Base-by-base conservation (phyloP, 2,888 invertebrate genomes). In the Drosophila paracracens region DNA sequence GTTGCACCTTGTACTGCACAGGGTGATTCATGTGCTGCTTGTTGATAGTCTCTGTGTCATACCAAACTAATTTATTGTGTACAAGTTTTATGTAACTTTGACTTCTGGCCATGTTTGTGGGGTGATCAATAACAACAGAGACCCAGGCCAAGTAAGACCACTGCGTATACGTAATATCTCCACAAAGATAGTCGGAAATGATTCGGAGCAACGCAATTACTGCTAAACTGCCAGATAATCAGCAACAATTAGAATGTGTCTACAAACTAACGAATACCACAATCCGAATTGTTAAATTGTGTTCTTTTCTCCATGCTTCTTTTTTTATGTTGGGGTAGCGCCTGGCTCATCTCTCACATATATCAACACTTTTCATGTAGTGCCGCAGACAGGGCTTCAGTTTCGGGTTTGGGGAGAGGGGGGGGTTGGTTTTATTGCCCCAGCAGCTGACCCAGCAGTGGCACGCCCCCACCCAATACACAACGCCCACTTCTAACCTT, bases 341-440 rank as follows among this genome's bases (percentile, higher is more conserved):
- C 66, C 79, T 70, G 74, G 53, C 50, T 69, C 63, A 76, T 79
- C 76, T 67, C 70, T 76, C 77, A 81, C 84, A 87, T 86, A 81
- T 73, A 83, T 86, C 83, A 88, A 86, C 84, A 75, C 81, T 77
- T 84, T 82, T 82, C 85, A 80, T 80, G 70, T 74, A 75, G 71
- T 67, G 74, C 48, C 66, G 59, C 58, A 43, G 62, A 43, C 69
- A 60, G 31, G 46, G 33, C 40, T 38, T n/a, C 57, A 57, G 60
- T 27, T 64, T 70, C 57, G 70, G 85, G 54, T 82, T 54, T 50
- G 25, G 4, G 73, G 79, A 65, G 76, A 71, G 75, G 70, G 8
- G 13, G 31, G 25, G 25, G n/a, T 56, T 5, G 31, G 81, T 84
- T 84, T 85, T 85, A 85, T 86, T 79, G 88, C 86, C 73, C 59